Base-by-base conservation (phyloP, 2,888 invertebrate species). In the Bhutanitis thaidina region DNA sequence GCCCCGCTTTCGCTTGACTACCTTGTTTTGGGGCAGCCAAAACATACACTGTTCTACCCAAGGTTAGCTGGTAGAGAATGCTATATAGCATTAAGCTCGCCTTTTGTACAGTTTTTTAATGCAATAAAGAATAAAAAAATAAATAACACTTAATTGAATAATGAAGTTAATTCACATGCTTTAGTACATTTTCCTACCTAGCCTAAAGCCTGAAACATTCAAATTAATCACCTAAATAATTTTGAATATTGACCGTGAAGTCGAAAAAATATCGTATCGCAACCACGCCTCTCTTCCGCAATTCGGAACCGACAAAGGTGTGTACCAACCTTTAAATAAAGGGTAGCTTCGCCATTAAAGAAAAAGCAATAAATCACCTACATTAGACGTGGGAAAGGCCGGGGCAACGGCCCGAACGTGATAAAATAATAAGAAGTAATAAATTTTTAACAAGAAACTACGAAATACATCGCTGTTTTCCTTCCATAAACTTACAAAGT, bases 221-320 rank as follows among this genome's bases (percentile, higher is more conserved):
- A n/a, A n/a, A n/a, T 30, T n/a, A 30, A 3, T 30, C 30, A 30
- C 30, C 30, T n/a, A 30, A 30, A n/a, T n/a, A 30, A 3, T 10
- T 30, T 30, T 30, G 9, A 4, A 1, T 30, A n/a, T n/a, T 30
- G 1, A 30, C 30, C n/a, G n/a, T n/a, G n/a, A n/a, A n/a, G 20
- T 20, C 20, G 20, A 20, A 20, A n/a, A 10, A 30, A n/a, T n/a
- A 30, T n/a, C 8, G 34, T 14, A 49, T 43, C 14, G 9, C 29
- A 30, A 13, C 36, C 43, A 38, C 43, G 15, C 49, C 43, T 14
- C 34, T 3, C 20, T 20, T 20, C 20, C 20, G 49, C 12, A 16
- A 14, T 9, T 27, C 38, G 36, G 36, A 49, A 49, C 50, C 15
- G 44, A 50, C 39, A 44, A 37, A 50, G 50, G 50, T 44, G 49